A percentile compares a stretch with the other conserved stretches of the same genome.
These are phyloP conservation scores for Polymixis lichenea DNA, from an alignment of 2,888 invertebrate species.

Conservation along the genomic window DNA sequence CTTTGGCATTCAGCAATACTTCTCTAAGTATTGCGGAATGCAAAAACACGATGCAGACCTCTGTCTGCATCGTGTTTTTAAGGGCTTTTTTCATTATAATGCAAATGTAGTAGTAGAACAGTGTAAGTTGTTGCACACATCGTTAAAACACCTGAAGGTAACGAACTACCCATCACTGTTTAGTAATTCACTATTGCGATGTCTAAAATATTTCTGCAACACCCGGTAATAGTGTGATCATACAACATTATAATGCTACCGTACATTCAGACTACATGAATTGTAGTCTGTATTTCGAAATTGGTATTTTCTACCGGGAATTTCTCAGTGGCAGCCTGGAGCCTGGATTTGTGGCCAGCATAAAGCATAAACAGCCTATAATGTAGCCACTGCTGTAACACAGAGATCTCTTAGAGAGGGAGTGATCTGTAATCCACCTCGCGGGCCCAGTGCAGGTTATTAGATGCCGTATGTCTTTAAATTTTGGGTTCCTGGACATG, in stretches of 20 bases:
- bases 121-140: constrained; percentile 44
- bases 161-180: constrained; percentile 61
- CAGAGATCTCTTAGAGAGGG: too few relatives aligned
- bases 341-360: background rate
- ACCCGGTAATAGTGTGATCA: constrained; percentile 30
- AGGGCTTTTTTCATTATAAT: background rate
- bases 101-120: background rate
- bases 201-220: constrained; percentile 55
- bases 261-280: background rate
- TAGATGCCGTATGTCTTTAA: too few relatives aligned
- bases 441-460: too few relatives aligned
- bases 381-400: too few relatives aligned
- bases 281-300: constrained; percentile 3
- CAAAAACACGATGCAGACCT: too few relatives aligned
- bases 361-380: too few relatives aligned
- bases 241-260: constrained; percentile 23
- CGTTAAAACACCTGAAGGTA: constrained; percentile 40
- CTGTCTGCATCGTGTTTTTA: background rate
- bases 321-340: background rate
- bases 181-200: constrained; percentile 57
- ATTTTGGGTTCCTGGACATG: too few relatives aligned
- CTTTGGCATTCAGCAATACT: background rate
- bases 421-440: too few relatives aligned
- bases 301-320: background rate
- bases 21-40: too few relatives aligned